Base-by-base conservation (phyloP, 2,888 invertebrate species). In the Lepidocyrtinus sp. region DNA sequence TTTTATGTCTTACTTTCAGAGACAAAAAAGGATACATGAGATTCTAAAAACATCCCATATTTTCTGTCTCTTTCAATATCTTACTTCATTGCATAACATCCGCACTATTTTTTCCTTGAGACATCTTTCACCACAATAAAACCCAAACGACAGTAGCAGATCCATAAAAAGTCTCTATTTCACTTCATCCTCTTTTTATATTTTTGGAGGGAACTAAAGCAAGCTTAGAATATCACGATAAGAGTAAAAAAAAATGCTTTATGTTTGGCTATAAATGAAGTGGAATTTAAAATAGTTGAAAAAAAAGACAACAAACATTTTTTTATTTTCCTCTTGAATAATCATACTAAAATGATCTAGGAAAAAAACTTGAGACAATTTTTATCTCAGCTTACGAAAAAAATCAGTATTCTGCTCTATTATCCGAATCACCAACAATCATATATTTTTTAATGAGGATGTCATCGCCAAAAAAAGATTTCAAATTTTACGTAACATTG, bases 391-490 rank as follows among this genome's bases (percentile, higher is more conserved):
- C 64, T 22, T 64, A 59, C 24, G 50, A 19, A 3, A 25, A 27
- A 71, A 45, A 36, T 36, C 5, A 71, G 21, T 24, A 36, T 19
- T 71, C 63, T 25, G 24, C 65, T 22, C 25, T 61, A 21, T 70
- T 76, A 45, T 36, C 12, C 36, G 36, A 7, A 36, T 26, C 67
- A 68, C 55, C 72, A 45, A 25, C 62, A 68, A 36, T 75, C 24
- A 46, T 3, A 75, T 19, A 46, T 12, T 36, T 71, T 77, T 82
- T 85, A 85, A 85, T 85, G 79, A 82, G 80, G 59, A 81, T 85
- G 85, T 85, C 85, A 85, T 80, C 75, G 71, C 79, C 83, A 85
- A 83, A 81, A 77, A 81, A 36, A 36, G 36, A 7, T n/a, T n/a
- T n/a, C n/a, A n/a, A n/a, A n/a, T n/a, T n/a, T n/a, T n/a, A n/a